These are phyloP conservation scores for Mesaphorura yosii DNA, from an alignment of 1,140 invertebrate species.

Conservation along the genomic window DNA sequence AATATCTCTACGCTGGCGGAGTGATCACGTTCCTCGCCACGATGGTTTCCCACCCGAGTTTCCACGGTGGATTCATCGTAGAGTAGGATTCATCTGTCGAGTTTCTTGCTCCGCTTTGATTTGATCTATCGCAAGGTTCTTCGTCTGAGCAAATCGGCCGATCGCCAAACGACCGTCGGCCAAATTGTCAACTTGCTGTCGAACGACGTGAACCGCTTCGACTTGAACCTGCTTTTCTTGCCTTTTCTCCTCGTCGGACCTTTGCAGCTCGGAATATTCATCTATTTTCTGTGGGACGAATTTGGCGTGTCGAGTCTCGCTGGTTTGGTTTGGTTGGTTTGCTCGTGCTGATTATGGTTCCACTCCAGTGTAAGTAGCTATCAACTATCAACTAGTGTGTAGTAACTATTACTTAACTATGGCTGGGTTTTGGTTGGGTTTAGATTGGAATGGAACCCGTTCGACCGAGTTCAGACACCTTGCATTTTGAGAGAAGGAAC, in stretches of 20 bases:
- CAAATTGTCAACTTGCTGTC: constrained; percentile 39
- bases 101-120: constrained; percentile 64
- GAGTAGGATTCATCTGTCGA: constrained; percentile 65
- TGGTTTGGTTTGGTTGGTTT: constrained; percentile 39
- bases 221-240: constrained; percentile 39
- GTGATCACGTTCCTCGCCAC: constrained; percentile 10
- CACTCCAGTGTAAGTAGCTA: constrained; percentile 37
- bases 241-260: constrained; percentile 41
- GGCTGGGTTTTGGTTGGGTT: no score
- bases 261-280: constrained; percentile 38
- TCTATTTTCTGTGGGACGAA: constrained; percentile 36
- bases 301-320: constrained; percentile 38
- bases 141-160: constrained; percentile 32
- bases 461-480: no score
- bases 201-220: constrained; percentile 44
- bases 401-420: no score
- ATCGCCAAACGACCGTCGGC: constrained; percentile 42
- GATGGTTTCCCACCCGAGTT: constrained; percentile 9
- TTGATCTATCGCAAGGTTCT: constrained; percentile 67
- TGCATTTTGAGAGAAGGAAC: no score
- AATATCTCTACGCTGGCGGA: constrained; percentile 11
- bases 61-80: constrained; percentile 36
- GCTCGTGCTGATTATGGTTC: constrained; percentile 39
- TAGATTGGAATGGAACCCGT: no score
- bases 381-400: no score